Conservation (phyloP, 1,140 invertebrate species). For the Eubasilissa regina region DNA sequence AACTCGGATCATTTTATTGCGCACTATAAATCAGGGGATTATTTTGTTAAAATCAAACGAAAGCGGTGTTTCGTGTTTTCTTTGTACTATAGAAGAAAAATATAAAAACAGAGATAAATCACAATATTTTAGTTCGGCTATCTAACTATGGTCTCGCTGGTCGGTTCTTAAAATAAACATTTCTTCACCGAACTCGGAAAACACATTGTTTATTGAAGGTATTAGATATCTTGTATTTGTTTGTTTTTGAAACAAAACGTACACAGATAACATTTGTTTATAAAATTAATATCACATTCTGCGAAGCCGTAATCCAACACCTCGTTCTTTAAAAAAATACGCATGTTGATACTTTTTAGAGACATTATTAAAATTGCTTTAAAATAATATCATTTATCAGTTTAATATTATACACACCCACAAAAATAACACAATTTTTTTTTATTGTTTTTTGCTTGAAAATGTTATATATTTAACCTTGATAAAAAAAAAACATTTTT, state of each 20-base stretch:
- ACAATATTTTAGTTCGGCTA: slow-evolving; percentile 2
- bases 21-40: slow-evolving; percentile 20
- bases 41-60: slow-evolving; percentile 35
- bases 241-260: no score
- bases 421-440: no score
- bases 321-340: no score
- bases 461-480: no score
- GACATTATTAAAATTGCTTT: no score
- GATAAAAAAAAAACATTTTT: no score
- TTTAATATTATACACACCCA: no score
- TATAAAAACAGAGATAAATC: slow-evolving; percentile 33
- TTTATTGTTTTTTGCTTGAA: no score
- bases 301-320: no score
- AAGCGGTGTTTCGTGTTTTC: slow-evolving; percentile 12
- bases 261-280: neutral
- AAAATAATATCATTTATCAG: no score
- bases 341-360: no score
- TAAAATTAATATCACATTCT: neutral
- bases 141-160: neutral
- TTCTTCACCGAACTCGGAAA: neutral
- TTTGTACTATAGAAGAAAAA: slow-evolving; percentile 6
- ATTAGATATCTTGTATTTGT: neutral
- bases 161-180: slow-evolving; percentile 1
- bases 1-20: slow-evolving; percentile 33
- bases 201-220: neutral